phyloP scores from a whole-genome alignment of 1,140 invertebrate genomes.

The Drosophila paulistorum region DNA sequence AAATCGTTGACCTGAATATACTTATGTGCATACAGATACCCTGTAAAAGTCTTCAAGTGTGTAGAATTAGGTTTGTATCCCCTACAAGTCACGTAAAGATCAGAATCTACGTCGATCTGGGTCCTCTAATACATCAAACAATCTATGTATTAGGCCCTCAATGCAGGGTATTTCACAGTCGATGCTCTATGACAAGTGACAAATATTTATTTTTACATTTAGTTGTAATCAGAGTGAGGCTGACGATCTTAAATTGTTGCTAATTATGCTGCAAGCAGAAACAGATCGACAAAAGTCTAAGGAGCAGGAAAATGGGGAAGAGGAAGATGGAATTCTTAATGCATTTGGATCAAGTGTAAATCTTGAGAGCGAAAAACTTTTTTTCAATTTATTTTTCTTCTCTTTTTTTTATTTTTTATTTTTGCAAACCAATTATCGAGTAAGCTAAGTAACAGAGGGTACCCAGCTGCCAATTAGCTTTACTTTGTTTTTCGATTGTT shows the following conservation, averaged over 20 bases:
- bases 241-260: conserved; percentile 10
- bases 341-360: not conserved
- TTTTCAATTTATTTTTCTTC: conserved; percentile 4
- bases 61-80: too few species aligned
- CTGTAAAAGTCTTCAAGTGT: not conserved
- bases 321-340: too few species aligned
- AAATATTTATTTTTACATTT: not conserved
- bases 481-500: conserved; percentile 17
- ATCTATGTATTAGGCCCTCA: too few species aligned
- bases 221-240: not conserved
- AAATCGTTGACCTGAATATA: conserved; percentile 3
- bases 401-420: not conserved
- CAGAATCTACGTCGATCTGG: too few species aligned
- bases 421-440: conserved; percentile 61
- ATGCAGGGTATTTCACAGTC: too few species aligned
- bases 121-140: too few species aligned
- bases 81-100: too few species aligned
- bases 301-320: too few species aligned
- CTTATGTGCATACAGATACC: not conserved
- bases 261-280: not conserved
- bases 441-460: conserved; percentile 21
- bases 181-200: not conserved
- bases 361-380: not conserved
- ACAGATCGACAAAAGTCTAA: not conserved
- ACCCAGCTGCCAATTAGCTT: conserved; percentile 73